Base-by-base conservation (phyloP, 2,797 vertebrate species). In the Morelia viridis region DNA sequence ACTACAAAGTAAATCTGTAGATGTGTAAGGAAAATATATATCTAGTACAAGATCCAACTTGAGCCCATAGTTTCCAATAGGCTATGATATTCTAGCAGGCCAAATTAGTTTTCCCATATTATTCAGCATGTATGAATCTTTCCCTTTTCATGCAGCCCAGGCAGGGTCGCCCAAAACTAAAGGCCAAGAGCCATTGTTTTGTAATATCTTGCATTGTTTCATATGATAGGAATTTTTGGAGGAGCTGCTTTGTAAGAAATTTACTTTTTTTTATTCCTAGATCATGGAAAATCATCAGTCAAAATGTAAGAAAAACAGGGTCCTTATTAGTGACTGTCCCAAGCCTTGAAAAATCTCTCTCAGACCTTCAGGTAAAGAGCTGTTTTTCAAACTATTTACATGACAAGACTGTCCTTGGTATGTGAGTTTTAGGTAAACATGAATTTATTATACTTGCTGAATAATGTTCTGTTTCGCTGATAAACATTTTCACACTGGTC, bases 281-380 rank as follows among this genome's bases (percentile, higher is more conserved):
- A 96, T 97, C 98, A 10, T 99, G 99, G 99, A 97, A 96, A 85
- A 98, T 97, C 95, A 98, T 99, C 95, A 97, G 96, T 93, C 96
- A 97, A 93, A 97, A 98, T 89, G 94, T 99, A 91, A 97, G 96
- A 93, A 99, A 98, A 95, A 97, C 94, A 96, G 98, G 98, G 0
- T 97, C 98, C 2, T 97, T 99, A 80, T 91, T 99, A 96, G 97
- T 99, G 85, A 98, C 98, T 2, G 98, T 98, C 83, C 99, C 99
- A 88, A 98, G 98, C 93, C 97, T 99, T 93, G 95, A 98, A 89
- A 98, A 99, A 91, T 97, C 98, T 35, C 96, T 99, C 64, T 94
- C 95, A 87, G 90, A 97, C 64, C 96, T 99, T 65, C 97, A 98
- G 98, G 98, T 98, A 95, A 94, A 96, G 88, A 62, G 68, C 85